A percentile compares a stretch with the other conserved stretches of the same genome.
phyloP scores from a whole-genome alignment of 2,113 vertebrate species.

The Bufo bufo region DNA sequence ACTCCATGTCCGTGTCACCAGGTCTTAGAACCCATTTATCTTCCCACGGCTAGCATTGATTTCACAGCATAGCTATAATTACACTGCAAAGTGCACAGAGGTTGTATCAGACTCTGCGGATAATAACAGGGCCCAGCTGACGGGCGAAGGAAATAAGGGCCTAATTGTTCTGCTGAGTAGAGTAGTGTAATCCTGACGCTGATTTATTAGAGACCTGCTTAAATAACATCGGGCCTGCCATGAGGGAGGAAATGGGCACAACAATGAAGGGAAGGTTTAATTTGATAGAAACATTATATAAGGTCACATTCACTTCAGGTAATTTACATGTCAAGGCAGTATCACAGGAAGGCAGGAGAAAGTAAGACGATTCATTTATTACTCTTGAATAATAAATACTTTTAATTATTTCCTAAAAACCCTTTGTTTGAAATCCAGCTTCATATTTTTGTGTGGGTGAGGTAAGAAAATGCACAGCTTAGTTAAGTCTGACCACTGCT shows the following conservation, averaged over 20 bases:
- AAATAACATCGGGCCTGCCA: conserved; percentile 13
- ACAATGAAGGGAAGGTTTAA: neutral
- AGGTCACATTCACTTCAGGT: neutral
- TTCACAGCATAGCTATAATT: conserved; percentile 55
- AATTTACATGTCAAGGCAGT: conserved; percentile 1
- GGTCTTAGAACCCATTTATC: conserved; percentile 48
- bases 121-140: conserved; percentile 57
- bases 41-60: conserved; percentile 54
- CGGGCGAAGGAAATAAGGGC: conserved; percentile 51
- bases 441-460: neutral
- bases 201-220: conserved; percentile 54
- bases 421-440: neutral
- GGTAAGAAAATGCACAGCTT: neutral
- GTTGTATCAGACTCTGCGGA: conserved; percentile 48
- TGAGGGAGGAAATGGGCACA: conserved; percentile 1
- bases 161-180: conserved; percentile 56
- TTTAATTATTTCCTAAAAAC: neutral
- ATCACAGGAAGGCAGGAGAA: neutral
- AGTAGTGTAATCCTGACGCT: conserved; percentile 51
- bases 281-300: conserved; percentile 39
- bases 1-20: conserved; percentile 47
- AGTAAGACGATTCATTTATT: neutral
- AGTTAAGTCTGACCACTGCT: too few species aligned
- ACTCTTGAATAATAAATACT: neutral
- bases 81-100: conserved; percentile 56